A percentile compares a stretch with the other conserved stretches of the same genome.
Conservation (phyloP, 2,113 vertebrate genomes). For the Pseudorasbora parva region DNA sequence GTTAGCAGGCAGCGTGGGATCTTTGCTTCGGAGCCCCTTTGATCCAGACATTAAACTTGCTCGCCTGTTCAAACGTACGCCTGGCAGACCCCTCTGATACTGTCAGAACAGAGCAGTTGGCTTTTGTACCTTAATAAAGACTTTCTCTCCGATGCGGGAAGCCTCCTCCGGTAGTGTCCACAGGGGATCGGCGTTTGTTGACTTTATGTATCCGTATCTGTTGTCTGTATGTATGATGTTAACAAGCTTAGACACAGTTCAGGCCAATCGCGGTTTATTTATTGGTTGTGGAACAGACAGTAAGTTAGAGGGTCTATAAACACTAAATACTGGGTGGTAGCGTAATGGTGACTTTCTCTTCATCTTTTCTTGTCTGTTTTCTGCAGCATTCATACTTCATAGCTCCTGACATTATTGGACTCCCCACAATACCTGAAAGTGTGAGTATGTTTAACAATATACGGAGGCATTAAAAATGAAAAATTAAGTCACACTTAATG, state of each 20-base stretch:
- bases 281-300: conserved; percentile 70
- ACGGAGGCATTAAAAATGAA: not conserved
- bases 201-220: conserved; percentile 42
- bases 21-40: conserved; percentile 67
- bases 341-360: conserved; percentile 54
- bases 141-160: conserved; percentile 68
- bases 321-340: conserved; percentile 55
- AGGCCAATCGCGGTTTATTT: conserved; percentile 70
- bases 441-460: conserved; percentile 81
- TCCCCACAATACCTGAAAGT: conserved; percentile 97
- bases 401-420: conserved; percentile 92
- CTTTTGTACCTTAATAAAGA: conserved; percentile 78
- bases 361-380: conserved; percentile 52
- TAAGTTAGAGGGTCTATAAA: not conserved
- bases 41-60: conserved; percentile 75
- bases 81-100: conserved; percentile 75
- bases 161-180: conserved; percentile 67
- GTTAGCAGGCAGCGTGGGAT: conserved; percentile 53
- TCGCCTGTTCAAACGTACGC: conserved; percentile 75
- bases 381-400: conserved; percentile 95
- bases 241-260: conserved; percentile 65
- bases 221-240: conserved; percentile 45
- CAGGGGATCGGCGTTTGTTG: conserved; percentile 67
- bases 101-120: conserved; percentile 64
- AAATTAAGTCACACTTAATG: not conserved